These are phyloP conservation scores for Acromyrmex heyeri DNA, from an alignment of 1,140 invertebrate genomes.

Conservation along the genomic window DNA sequence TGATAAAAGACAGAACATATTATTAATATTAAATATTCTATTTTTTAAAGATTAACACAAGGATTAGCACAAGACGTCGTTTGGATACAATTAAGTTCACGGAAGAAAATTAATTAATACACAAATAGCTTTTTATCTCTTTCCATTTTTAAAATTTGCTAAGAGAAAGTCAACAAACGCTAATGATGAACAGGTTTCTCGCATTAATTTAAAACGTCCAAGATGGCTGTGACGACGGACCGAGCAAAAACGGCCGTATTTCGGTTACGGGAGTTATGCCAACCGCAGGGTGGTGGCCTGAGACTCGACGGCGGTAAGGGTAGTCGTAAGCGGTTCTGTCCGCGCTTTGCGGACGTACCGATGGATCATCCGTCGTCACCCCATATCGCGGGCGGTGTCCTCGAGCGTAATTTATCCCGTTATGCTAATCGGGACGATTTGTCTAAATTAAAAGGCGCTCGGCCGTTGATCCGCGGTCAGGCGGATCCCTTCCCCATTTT, in stretches of 20 bases:
- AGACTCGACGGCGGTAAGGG: conserved; percentile 39
- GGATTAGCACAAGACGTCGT: not conserved
- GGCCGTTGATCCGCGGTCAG: conserved; percentile 80
- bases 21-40: not conserved
- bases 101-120: not conserved
- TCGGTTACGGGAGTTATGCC: not conserved
- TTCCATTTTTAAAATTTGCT: not conserved
- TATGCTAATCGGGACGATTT: conserved; percentile 87
- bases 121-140: not conserved
- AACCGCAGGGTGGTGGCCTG: conserved; percentile 9
- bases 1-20: not conserved
- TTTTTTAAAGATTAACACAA: too few relatives aligned
- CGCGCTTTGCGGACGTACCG: conserved; percentile 49
- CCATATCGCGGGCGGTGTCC: conserved; percentile 69
- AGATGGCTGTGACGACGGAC: conserved; percentile 2
- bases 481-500: conserved; percentile 48
- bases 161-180: not conserved
- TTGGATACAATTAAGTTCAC: not conserved
- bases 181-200: conserved; percentile 12
- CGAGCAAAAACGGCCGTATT: conserved; percentile 25
- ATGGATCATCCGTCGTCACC: conserved; percentile 75
- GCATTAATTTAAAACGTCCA: not conserved
- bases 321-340: conserved; percentile 59
- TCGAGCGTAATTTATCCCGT: conserved; percentile 86
- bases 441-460: conserved; percentile 87